Base-by-base conservation (phyloP, 2,113 vertebrate genomes). In the Entelurus aequoreus region DNA sequence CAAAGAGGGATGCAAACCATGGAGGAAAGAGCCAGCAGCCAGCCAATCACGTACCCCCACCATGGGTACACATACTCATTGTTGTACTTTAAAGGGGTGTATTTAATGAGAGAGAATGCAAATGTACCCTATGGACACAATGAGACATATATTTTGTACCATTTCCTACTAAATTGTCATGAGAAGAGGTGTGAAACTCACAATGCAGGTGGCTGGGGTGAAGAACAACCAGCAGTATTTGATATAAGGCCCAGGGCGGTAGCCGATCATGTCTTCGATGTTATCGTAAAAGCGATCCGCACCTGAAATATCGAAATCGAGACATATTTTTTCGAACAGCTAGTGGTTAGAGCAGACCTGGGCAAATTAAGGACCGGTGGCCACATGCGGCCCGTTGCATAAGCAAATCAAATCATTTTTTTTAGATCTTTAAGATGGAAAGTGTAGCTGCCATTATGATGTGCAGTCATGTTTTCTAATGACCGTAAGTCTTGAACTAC, bases 191-290 rank as follows among this genome's bases (percentile, higher is more conserved):
- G 10, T 61, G 53, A 72, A 58, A 70, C 93, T 94, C 85, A 98
- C 95, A 72, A 80, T 84, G 86, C 95, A 98, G 0, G 96, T 93
- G 0, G 92, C 93, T 0, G 95, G 95, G 1, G 94, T 95, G 81
- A 98, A 71, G 82, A 92, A 94, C 71, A 94, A 73, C 95, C 95
- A 98, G 61, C 95, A 96, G 74, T 93, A 96, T 56, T 95, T 98
- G 85, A 97, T 92, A 72, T 94, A 72, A 50, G 93, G 74, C 81
- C 92, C 91, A 0, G 95, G 95, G 8, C 91, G 83, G 77, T 97
- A 97, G 40, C 95, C 94, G 2, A 98, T 97, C 95, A 98, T 98
- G 61, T 97, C 93, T 66, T 95, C 94, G 13, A 98, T 91, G 82
- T 97, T 95, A 69, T 93, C 86, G 0, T 95, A 97, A 84, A 97